Conservation (phyloP, 2,888 invertebrate species). For the Plemyria rubiginata region DNA sequence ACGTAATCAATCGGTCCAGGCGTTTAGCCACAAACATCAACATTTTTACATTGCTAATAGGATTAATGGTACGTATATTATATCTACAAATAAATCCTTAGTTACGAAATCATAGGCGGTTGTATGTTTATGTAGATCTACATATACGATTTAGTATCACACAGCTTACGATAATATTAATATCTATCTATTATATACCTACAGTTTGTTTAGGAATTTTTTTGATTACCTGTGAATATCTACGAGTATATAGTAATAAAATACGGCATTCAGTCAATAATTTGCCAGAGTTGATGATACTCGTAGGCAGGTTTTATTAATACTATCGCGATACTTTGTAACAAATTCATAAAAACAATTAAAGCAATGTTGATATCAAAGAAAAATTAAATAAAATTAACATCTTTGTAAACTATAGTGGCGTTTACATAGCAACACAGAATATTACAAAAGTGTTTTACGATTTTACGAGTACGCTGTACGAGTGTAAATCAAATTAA, state of each 20-base stretch:
- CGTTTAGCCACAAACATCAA: neutral
- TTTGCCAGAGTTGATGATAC: conserved; percentile 12
- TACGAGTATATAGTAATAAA: neutral
- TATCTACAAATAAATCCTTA: neutral
- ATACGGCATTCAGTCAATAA: conserved; percentile 16
- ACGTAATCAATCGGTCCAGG: no score
- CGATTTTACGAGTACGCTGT: no score
- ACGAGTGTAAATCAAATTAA: neutral
- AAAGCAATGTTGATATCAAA: conserved; percentile 2
- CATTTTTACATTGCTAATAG: neutral
- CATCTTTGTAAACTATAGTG: neutral
- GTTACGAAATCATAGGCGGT: neutral
- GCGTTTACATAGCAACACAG: neutral
- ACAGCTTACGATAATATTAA: neutral
- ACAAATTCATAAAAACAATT: conserved; percentile 7
- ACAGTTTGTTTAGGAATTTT: neutral
- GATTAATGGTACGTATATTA: neutral
- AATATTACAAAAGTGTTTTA: neutral
- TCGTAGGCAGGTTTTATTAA: neutral
- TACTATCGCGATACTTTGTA: conserved; percentile 20
- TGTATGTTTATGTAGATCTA: neutral
- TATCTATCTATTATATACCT: neutral
- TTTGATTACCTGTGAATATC: neutral
- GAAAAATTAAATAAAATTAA: neutral
- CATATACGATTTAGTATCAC: neutral